These are phyloP conservation scores for Poeciliopsis infans DNA, from an alignment of 2,797 vertebrate genomes.

Conservation along the genomic window DNA sequence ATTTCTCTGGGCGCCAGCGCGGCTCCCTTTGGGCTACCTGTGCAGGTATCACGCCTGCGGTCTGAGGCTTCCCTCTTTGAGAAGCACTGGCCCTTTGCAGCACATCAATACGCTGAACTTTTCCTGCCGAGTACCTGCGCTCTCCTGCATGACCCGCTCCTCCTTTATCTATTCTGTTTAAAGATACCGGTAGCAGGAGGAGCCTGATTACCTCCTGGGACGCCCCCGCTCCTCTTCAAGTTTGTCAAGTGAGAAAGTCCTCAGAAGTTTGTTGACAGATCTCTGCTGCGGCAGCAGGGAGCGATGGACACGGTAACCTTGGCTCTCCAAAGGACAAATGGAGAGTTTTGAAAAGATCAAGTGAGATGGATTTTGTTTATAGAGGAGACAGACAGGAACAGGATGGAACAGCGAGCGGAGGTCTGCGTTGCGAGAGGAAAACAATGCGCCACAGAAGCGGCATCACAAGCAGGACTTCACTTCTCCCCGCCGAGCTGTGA, in stretches of 20 bases:
- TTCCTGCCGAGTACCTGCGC: conserved; percentile 70
- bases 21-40: conserved; percentile 69
- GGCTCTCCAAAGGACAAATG: conserved; percentile 73
- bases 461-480: background rate
- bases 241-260: conserved; percentile 70
- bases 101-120: conserved; percentile 78
- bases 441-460: background rate
- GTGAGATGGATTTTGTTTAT: conserved; percentile 58
- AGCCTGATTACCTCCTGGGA: conserved; percentile 77
- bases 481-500: conserved; percentile 13
- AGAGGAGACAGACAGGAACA: conserved; percentile 45
- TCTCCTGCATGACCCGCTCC: conserved; percentile 67
- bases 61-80: conserved; percentile 65
- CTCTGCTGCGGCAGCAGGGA: conserved; percentile 61
- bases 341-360: conserved; percentile 72
- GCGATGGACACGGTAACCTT: conserved; percentile 74
- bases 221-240: conserved; percentile 63
- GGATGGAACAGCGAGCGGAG: conserved; percentile 24
- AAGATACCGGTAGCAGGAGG: conserved; percentile 68
- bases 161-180: conserved; percentile 79
- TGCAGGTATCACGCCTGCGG: conserved; percentile 66
- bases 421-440: conserved; percentile 8
- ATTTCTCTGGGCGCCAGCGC: conserved; percentile 59
- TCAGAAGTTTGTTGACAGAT: conserved; percentile 79
- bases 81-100: conserved; percentile 65